Evolutionary conservation across 2,113 vertebrate genomes (phyloP), one percentile per base, ranked within the genome.

Genomic region (Lipotes vexillifer): DNA sequence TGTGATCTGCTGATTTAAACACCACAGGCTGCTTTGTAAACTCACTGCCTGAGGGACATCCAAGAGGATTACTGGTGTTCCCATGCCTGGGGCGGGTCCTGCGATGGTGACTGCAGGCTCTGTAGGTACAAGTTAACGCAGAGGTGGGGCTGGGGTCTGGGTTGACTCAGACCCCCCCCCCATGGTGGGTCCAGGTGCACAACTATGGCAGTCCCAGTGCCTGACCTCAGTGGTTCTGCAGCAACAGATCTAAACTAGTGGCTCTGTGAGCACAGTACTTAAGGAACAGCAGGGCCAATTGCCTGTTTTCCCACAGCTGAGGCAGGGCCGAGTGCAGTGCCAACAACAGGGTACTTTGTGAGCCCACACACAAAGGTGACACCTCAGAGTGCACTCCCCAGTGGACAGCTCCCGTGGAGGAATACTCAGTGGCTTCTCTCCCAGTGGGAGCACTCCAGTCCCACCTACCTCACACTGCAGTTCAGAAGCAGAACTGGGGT

Each of bases 51-150:
- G 29, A 52, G 41, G 72, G 14, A 75, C 41, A 75, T 15, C 25
- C 27, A 46, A 75, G 72, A 75, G 72, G 41, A 15, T 31, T 15
- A 46, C 41, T 75, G 72, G 27, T 0, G 0, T 27, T 29, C 41
- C 72, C 41, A 2, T 75, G 72, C 27, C 4, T 3, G 15, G 27
- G 27, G 41, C 14, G 29, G 8, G 15, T 52, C 8, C 31, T 27
- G 41, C 17, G 2, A 46, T 14, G 29, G 41, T 31, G 41, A 46
- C 15, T 8, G 14, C 5, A 15, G 41, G 15, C 41, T 75, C 4
- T 1, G 41, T 41, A 46, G 12, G 0, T 15, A 31, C 41, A 31
- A 2, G 72, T 1, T 52, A 52, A 0, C 8, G 1, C 41, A 75
- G 41, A 46, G 0, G 4, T 15, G 29, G 9, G 27, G 8, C 14